Evolutionary conservation across 2,113 vertebrate species (phyloP), one percentile per base, ranked within the genome.

Genomic region (Synchiropus splendidus): DNA sequence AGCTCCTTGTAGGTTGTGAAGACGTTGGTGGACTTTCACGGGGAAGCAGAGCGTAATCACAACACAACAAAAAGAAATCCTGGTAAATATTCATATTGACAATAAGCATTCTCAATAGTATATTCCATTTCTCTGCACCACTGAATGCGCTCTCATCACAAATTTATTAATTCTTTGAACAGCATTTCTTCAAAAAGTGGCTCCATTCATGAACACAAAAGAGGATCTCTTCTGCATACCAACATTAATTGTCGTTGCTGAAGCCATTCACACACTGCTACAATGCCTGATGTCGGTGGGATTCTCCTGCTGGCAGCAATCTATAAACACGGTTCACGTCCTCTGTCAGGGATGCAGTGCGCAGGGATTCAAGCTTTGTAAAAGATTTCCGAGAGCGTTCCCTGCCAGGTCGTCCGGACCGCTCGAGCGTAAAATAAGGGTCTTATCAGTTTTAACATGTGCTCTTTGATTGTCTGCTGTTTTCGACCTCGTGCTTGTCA

Each of bases 321-420:
- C 72, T 75, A 73, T 73, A 74, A 78, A 78, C 77, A 68, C 54
- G 49, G 55, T 46, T 74, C 64, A 61, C 45, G 58, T 64, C n/a
- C n/a, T n/a, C n/a, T n/a, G n/a, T n/a, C 43, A 12, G 58, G 10
- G 18, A 52, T 39, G 43, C 64, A 47, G 58, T 1, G 30, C 69
- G 62, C n/a, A n/a, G n/a, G n/a, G n/a, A n/a, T n/a, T n/a, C n/a
- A 21, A 61, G 49, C 69, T 55, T 18, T 35, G 6, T 11, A 40
- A 16, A 51, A 75, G 51, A 64, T 64, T 45, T 67, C 58, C 61
- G 59, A 47, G 58, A 62, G 48, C 36, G 61, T 30, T 65, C n/a
- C n/a, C n/a, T n/a, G n/a, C n/a, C n/a, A n/a, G n/a, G n/a, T n/a
- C n/a, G n/a, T n/a, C n/a, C n/a, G n/a, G n/a, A n/a, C n/a, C n/a